phyloP scores from a whole-genome alignment of 2,797 vertebrate genomes.

The Myotis myotis region DNA sequence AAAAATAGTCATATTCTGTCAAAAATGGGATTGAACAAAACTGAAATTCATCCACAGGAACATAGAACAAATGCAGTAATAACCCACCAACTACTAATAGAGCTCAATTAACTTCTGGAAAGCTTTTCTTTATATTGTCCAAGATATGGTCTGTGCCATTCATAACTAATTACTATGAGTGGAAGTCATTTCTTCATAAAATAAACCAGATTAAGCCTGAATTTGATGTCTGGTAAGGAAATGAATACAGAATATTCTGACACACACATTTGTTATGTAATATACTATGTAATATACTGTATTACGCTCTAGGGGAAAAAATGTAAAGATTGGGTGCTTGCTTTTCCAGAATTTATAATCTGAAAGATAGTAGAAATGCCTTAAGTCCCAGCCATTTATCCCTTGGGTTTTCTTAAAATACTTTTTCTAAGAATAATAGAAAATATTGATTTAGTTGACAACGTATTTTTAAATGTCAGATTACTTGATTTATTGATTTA shows the following conservation, averaged over 20 bases:
- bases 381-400: not conserved
- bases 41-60: constrained; percentile 49
- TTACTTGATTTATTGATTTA: constrained; percentile 16
- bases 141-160: not conserved
- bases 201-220: constrained; percentile 10
- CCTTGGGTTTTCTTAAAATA: not conserved
- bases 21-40: constrained; percentile 35
- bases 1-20: not conserved
- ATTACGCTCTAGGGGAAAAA: not conserved
- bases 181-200: constrained; percentile 32
- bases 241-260: not conserved
- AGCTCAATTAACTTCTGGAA: not conserved
- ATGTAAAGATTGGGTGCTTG: not conserved
- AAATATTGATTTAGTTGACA: constrained; percentile 15
- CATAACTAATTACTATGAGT: constrained; percentile 1
- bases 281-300: not conserved
- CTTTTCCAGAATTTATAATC: constrained; percentile 31
- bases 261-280: not conserved
- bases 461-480: not conserved
- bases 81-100: not conserved
- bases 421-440: not conserved
- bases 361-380: constrained; percentile 19
- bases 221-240: not conserved
- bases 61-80: not conserved
- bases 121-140: not conserved